phyloP scores from a whole-genome alignment of 1,140 invertebrate genomes.

The Cataglyphis hispanica region DNA sequence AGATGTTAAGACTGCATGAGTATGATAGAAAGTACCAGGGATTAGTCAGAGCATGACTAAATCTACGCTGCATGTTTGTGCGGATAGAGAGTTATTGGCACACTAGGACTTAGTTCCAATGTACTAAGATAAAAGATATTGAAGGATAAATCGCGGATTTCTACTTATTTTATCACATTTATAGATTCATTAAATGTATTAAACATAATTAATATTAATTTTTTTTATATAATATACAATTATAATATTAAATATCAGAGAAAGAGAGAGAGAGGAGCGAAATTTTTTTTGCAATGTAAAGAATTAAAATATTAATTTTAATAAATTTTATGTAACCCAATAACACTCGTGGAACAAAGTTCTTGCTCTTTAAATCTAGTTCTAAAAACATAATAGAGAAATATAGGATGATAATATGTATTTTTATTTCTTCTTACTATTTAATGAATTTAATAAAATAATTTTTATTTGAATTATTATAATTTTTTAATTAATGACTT shows the following conservation, averaged over 20 bases:
- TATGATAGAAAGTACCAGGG: slow-evolving; percentile 5
- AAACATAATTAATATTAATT: background rate
- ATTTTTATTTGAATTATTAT: background rate
- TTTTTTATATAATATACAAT: background rate
- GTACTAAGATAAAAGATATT: slow-evolving; percentile 49
- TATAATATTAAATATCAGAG: background rate
- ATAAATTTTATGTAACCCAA: background rate
- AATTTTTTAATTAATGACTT: background rate
- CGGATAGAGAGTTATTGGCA: background rate
- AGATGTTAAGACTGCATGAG: slow-evolving; percentile 24
- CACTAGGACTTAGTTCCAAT: background rate
- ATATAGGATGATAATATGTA: background rate
- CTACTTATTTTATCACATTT: background rate
- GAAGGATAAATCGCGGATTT: background rate
- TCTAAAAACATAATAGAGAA: background rate
- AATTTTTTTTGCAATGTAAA: background rate
- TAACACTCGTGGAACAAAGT: too few species aligned
- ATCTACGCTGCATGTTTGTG: slow-evolving; percentile 60
- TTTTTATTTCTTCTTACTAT: too few species aligned
- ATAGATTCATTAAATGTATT: slow-evolving; percentile 1
- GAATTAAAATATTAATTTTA: slow-evolving; percentile 15
- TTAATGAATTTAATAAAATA: background rate
- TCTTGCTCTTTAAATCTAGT: background rate
- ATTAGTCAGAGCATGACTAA: slow-evolving; percentile 64
- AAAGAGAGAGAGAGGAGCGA: too few species aligned